Base-by-base conservation (phyloP, 2,113 vertebrate genomes). In the Chloropsis cyanopogon region DNA sequence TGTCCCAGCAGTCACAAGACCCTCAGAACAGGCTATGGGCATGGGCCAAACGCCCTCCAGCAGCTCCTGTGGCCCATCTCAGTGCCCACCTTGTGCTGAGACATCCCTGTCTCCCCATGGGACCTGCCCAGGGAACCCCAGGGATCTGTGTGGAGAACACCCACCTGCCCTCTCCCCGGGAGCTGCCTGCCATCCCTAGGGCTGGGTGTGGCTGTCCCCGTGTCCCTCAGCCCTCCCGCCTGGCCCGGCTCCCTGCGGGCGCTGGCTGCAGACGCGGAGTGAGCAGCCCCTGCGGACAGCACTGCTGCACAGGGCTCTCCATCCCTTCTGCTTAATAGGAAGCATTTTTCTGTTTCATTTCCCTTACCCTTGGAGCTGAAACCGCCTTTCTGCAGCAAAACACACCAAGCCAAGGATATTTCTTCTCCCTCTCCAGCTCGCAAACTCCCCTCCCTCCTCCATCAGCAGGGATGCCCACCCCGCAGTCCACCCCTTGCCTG, bases 341-440 rank as follows among this genome's bases (percentile, higher is more conserved):
- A 68, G 91, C 42, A 85, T 95, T 97, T 97, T 97, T 97, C 96
- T 97, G 95, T 97, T 97, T 97, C 94, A 97, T 97, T 97, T 97
- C 93, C 92, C 89, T 90, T 96, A 71, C 71, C 91, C 94, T 97
- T 63, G 56, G 78, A 94, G 92, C 91, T 89, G 86, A 88, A 97
- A 96, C 83, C 4, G 81, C 91, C 88, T 96, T 97, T 93, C 95
- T 96, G 92, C 96, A 97, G 93, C 95, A 94, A 95, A 94, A 94
- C 15, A 5, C 59, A 2, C 59, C 68, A 83, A 88, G 73, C 60
- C 73, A 65, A 90, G 92, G 84, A 96, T 96, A 95, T 87, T 87
- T 29, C 12, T 88, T 78, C 80, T 88, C 80, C 47, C 26, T 83
- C 90, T 64, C 50, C 77, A 93, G 86, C 66, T 92, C 35, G 6